Evolutionary conservation across 2,888 invertebrate genomes (phyloP).

Genomic region (Romanomermis culicivorax): DNA sequence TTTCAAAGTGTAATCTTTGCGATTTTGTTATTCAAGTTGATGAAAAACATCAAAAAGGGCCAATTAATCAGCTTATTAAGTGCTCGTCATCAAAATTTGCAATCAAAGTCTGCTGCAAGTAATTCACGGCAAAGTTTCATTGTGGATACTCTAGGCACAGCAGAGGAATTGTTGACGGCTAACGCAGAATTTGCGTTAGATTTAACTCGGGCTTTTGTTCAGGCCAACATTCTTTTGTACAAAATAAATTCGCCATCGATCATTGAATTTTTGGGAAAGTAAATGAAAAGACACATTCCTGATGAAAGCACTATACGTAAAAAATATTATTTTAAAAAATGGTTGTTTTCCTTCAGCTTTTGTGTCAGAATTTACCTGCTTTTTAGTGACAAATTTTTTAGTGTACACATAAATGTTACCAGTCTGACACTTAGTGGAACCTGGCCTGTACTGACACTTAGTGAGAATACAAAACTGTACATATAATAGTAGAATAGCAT

Average conservation of each 20-base stretch:
- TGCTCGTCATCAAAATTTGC: no score
- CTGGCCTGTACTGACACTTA: no score
- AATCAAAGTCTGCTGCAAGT: no score
- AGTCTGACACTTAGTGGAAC: no score
- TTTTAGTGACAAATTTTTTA: no score
- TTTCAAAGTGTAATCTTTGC: not conserved
- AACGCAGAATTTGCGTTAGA: not conserved
- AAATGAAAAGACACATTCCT: not conserved
- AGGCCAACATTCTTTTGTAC: not conserved
- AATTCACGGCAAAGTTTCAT: no score
- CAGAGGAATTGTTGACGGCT: not conserved
- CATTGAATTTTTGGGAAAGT: not conserved
- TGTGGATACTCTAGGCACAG: not conserved
- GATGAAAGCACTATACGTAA: not conserved
- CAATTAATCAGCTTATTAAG: constrained; percentile 1
- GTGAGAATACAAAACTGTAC: no score
- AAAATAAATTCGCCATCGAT: not conserved
- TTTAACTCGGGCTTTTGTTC: not conserved
- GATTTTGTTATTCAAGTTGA: not conserved
- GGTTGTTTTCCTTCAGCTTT: no score
- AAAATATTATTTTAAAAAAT: no score
- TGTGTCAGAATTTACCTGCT: no score
- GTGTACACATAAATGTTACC: no score
- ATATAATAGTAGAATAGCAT: no score
- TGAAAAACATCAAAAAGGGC: not conserved